Base-by-base conservation (phyloP, 2,113 vertebrate genomes). In the Agapornis roseicollis region DNA sequence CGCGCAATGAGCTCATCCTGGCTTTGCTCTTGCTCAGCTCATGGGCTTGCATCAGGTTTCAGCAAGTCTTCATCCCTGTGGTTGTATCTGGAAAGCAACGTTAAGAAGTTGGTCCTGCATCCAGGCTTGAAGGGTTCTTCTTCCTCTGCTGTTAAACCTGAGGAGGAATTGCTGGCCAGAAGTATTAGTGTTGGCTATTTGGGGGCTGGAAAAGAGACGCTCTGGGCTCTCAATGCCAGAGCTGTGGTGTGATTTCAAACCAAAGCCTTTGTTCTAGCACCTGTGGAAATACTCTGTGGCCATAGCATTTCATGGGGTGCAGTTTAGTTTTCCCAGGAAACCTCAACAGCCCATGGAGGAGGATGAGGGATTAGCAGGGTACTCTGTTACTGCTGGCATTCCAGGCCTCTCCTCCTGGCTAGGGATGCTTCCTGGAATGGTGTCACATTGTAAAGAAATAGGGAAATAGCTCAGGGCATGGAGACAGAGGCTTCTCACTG, bases 1-100 rank as follows among this genome's bases (percentile, higher is more conserved):
- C 72, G 49, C 2, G 1, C 72, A 37, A 0, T 94, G 95, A 95
- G 89, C 87, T 96, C 94, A 87, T 94, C 70, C 53, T 89, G 95
- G 93, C 84, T 60, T 52, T 65, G 19, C 53, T 69, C 61, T 42
- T 11, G 73, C 86, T 91, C 95, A 60, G 55, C 73, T 92, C 69
- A 8, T 85, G 2, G 1, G 29, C 66, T 73, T 44, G 27, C 90
- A 44, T 68, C 69, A 20, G 33, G 8, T 81, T 91, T 37, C 73
- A 68, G 84, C 3, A 3, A 11, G 84, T 89, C 23, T 79, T 91
- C 83, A 65, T 47, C 88, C 64, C 53, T 29, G 69, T 17, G 16
- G 7, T 65, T 80, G 53, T 17, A 23, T 19, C 77, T 90, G 80
- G 70, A 84, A 68, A 81, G 39, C 0, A 2, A 22, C 20, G 50